These are phyloP conservation scores for Brachypalpus laphriformis DNA, from an alignment of 2,888 invertebrate genomes.

Conservation along the genomic window DNA sequence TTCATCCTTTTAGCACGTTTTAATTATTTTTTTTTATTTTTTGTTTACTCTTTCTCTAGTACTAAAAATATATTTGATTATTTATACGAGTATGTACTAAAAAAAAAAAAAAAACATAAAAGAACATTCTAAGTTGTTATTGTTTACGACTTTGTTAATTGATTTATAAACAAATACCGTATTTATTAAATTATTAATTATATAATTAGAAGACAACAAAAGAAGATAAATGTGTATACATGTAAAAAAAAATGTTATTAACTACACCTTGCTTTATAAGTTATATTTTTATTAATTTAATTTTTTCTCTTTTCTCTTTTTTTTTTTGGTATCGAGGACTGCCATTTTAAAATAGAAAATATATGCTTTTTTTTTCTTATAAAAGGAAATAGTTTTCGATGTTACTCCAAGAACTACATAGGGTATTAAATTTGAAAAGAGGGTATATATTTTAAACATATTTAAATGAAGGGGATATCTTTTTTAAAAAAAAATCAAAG, in stretches of 20 bases:
- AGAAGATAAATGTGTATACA: not conserved
- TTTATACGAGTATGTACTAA: conserved; percentile 43
- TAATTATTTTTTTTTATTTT: conserved; percentile 12
- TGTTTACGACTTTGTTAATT: conserved; percentile 19
- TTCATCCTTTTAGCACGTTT: conserved; percentile 70
- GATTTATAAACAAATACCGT: conserved; percentile 33
- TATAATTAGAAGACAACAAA: conserved; percentile 51
- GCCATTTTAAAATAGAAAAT: conserved; percentile 76
- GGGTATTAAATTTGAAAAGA: conserved; percentile 1
- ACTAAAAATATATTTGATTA: conserved; percentile 52
- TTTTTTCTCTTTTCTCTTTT: conserved; percentile 18
- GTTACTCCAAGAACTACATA: conserved; percentile 55
- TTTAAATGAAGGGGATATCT: conserved; percentile 62
- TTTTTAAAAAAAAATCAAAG: conserved; percentile 74
- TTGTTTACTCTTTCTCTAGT: conserved; percentile 33
- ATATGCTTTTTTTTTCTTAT: conserved; percentile 46
- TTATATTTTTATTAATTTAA: conserved; percentile 27
- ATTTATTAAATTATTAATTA: conserved; percentile 25
- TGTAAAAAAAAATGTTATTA: conserved; percentile 50
- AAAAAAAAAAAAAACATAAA: conserved; percentile 45
- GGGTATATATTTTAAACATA: conserved; percentile 41
- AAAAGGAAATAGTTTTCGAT: conserved; percentile 74
- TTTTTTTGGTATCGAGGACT: conserved; percentile 78
- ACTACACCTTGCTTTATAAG: conserved; percentile 46
- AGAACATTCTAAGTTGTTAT: conserved; percentile 22